A percentile compares a stretch with the other conserved stretches of the same genome.
Evolutionary conservation across 2,888 invertebrate genomes (phyloP).

Genomic region (Uropetala carovei): DNA sequence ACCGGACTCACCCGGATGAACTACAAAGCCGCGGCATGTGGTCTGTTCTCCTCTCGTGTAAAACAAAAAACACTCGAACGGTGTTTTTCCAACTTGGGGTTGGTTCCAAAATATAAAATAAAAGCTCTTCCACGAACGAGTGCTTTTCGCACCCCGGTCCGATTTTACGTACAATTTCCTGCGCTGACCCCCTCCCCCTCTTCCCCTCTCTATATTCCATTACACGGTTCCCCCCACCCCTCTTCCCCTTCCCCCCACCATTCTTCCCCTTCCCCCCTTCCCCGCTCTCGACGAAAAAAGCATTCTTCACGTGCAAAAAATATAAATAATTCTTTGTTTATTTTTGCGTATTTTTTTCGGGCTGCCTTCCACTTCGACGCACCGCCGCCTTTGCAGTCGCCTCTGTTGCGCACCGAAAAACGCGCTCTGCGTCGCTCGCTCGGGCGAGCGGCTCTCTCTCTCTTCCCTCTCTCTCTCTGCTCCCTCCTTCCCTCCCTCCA

Average conservation of each 20-base stretch:
- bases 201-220: neutral
- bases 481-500: neutral
- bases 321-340: neutral
- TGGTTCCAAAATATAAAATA: neutral
- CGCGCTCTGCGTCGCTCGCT: neutral
- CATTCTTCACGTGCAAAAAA: neutral
- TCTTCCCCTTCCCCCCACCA: neutral
- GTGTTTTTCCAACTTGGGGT: conserved; percentile 6
- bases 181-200: neutral
- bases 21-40: neutral
- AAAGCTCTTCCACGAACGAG: neutral
- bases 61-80: neutral
- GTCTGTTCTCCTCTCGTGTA: conserved; percentile 4
- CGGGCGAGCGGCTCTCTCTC: neutral
- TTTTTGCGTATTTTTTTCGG: neutral
- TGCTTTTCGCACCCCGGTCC: conserved; percentile 8
- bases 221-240: neutral
- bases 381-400: conserved; percentile 1
- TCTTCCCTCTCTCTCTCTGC: neutral
- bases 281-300: neutral
- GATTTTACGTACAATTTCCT: conserved; percentile 25
- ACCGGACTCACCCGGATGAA: neutral
- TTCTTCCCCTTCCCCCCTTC: neutral
- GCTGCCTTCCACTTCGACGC: conserved; percentile 8
- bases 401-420: conserved; percentile 21